Evolutionary conservation across 2,113 vertebrate genomes (phyloP), one percentile per base, ranked within the genome.

Genomic region (Actinemys pallida): DNA sequence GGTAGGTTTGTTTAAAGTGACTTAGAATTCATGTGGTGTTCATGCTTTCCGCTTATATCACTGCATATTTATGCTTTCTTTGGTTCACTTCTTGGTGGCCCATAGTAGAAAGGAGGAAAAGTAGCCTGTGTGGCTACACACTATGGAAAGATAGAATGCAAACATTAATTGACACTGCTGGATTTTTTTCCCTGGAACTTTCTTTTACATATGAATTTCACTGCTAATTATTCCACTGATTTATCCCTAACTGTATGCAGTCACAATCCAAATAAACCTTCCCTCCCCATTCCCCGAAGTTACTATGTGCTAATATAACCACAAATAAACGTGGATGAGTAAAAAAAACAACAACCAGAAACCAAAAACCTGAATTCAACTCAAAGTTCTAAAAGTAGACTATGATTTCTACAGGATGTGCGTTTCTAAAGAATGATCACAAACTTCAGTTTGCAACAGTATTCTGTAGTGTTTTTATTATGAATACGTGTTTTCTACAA

Each of bases 351-450:
- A 2, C 81, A 29, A 29, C 6, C 25, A 89, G 35, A 65, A 91
- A 0, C 59, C 84, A 20, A 52, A 92, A 90, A 45, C 11, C 24
- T 78, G 49, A 95, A 88, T 76, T 91, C 78, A 56, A 49, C 3
- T 82, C 52, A 83, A 92, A 94, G 35, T 59, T 53, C 2, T 1
- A 27, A 85, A 20, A n/a, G 47, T 35, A 59, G 69, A 86, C 85
- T 89, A 9, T 39, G 35, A n/a, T 45, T 86, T 89, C 78, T 42
- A 47, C 13, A 93, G 75, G 49, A 87, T 54, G 4, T 4, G 2
- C 4, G 8, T 53, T 95, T 92, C 87, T 91, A 86, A 88, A 94
- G 94, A 82, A 53, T 27, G 24, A 83, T 90, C 19, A 50, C n/a
- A 76, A 2, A 83, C 16, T 49, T 84, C 14, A 76, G 42, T 49